phyloP scores from a whole-genome alignment of 2,797 vertebrate genomes.

The Pygocentrus nattereri region DNA sequence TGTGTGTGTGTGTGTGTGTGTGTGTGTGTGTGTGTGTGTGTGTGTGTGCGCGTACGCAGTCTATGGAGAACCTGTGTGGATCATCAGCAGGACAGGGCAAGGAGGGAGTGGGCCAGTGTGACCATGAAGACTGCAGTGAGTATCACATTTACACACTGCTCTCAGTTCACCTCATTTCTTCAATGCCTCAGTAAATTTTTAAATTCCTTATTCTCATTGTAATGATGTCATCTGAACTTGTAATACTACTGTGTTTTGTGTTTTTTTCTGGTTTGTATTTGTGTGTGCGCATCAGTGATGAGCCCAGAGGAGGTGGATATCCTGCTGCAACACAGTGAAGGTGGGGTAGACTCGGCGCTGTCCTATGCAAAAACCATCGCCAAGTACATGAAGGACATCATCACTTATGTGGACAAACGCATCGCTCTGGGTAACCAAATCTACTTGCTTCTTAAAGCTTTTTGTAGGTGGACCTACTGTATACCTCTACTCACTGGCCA shows the following conservation, averaged over 20 bases:
- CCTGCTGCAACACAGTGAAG: slow-evolving; percentile 91
- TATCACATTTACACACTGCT: background rate
- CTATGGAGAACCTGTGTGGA: slow-evolving; percentile 89
- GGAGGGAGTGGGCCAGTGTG: slow-evolving; percentile 71
- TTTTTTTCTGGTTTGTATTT: background rate
- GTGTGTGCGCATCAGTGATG: slow-evolving; percentile 59
- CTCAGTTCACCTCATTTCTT: too few relatives aligned
- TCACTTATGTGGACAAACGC: slow-evolving; percentile 90
- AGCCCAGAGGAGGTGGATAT: slow-evolving; percentile 86
- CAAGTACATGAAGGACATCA: slow-evolving; percentile 97
- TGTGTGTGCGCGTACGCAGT: slow-evolving; percentile 72
- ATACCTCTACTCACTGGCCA: too few relatives aligned
- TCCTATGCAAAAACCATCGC: slow-evolving; percentile 91
- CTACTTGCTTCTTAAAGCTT: background rate
- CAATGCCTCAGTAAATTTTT: background rate
- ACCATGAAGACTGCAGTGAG: slow-evolving; percentile 77
- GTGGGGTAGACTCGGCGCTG: slow-evolving; percentile 89
- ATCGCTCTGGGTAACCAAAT: slow-evolving; percentile 79
- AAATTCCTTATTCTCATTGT: too few relatives aligned
- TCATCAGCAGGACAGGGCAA: slow-evolving; percentile 69
- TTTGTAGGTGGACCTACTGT: too few relatives aligned
- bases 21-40: slow-evolving; percentile 1
- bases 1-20: background rate
- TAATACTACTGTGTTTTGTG: background rate
- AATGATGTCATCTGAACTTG: too few relatives aligned